Evolutionary conservation across 2,888 invertebrate species (phyloP).

Genomic region (Sipha maydis): DNA sequence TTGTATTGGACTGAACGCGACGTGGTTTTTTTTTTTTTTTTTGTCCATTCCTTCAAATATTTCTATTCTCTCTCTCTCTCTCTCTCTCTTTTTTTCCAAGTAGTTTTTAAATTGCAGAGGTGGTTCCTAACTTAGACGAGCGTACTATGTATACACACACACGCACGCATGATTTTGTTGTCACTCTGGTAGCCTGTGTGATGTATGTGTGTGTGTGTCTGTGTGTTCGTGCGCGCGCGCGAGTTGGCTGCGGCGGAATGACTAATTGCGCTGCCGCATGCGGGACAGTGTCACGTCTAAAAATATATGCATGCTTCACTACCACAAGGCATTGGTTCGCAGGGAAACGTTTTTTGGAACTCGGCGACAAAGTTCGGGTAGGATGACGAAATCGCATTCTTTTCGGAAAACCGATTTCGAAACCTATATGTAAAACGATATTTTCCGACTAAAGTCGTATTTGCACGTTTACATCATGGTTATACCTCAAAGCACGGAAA

Average conservation of each 20-base stretch:
- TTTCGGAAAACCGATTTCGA: background rate
- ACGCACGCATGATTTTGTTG: background rate
- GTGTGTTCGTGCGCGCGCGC: background rate
- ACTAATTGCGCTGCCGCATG: constrained; percentile 37
- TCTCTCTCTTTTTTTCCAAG: background rate
- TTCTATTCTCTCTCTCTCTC: background rate
- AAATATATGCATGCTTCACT: constrained; percentile 26
- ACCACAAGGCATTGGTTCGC: background rate
- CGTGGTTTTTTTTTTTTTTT: background rate
- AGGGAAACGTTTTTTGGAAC: background rate
- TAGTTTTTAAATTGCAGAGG: constrained; percentile 50
- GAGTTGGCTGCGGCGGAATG: constrained; percentile 28
- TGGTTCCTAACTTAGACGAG: constrained; percentile 51
- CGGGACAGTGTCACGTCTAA: constrained; percentile 41
- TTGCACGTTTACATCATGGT: too few species aligned
- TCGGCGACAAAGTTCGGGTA: background rate
- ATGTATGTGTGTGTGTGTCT: constrained; percentile 2
- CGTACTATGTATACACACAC: background rate
- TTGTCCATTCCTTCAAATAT: constrained; percentile 24
- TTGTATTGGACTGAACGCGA: constrained; percentile 10
- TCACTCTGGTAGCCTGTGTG: background rate
- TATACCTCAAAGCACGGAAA: too few species aligned
- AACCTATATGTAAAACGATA: too few species aligned
- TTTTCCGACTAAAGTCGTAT: too few species aligned
- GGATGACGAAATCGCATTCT: background rate